Evolutionary conservation across 2,888 invertebrate species (phyloP).

Genomic region (Cheilosia pagana): DNA sequence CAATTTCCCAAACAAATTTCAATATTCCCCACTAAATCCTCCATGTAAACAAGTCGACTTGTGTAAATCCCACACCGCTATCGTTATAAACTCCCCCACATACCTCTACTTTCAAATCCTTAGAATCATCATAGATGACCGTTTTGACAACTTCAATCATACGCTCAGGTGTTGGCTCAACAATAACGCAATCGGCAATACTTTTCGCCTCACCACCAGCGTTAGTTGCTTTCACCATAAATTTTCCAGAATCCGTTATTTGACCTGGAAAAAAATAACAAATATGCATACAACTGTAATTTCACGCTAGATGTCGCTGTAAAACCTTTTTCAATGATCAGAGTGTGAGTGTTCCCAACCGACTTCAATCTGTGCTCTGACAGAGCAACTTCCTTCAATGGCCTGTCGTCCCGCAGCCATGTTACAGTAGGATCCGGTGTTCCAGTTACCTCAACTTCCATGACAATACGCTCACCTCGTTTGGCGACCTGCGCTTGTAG

Average conservation of each 20-base stretch:
- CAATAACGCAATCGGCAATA: constrained; percentile 90
- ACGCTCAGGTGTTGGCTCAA: constrained; percentile 88
- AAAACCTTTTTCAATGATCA: constrained; percentile 89
- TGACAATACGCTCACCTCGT: constrained; percentile 88
- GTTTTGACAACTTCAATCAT: constrained; percentile 88
- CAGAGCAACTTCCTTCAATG: constrained; percentile 85
- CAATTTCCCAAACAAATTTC: too few species aligned
- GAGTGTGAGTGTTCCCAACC: constrained; percentile 88
- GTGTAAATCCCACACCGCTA: not conserved
- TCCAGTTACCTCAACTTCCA: constrained; percentile 92
- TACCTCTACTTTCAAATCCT: constrained; percentile 82
- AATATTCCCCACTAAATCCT: not conserved
- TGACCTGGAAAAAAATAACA: constrained; percentile 84
- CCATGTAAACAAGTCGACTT: not conserved
- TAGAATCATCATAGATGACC: constrained; percentile 86
- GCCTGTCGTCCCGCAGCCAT: constrained; percentile 90
- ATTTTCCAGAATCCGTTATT: constrained; percentile 89
- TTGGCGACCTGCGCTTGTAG: constrained; percentile 90
- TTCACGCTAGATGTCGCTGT: not conserved
- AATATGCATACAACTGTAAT: not conserved
- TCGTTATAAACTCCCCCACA: constrained; percentile 68
- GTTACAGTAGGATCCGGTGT: constrained; percentile 89
- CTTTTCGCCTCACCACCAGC: constrained; percentile 92
- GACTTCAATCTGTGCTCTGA: constrained; percentile 85
- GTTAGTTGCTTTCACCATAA: constrained; percentile 90